phyloP scores from a whole-genome alignment of 2,797 vertebrate species.

The Urophycis tenuis region DNA sequence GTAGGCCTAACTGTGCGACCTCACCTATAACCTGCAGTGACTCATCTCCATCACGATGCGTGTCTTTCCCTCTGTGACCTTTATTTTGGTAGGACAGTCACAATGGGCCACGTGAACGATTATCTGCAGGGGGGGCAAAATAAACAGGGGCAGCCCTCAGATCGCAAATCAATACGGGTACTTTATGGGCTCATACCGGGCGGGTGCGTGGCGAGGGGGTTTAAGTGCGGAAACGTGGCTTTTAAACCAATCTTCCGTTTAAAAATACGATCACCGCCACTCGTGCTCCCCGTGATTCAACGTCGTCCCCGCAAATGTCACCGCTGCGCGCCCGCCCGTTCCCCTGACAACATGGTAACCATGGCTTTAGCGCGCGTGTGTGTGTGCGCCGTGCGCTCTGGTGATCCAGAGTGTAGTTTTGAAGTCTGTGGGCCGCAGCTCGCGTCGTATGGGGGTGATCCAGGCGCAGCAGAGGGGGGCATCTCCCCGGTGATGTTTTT shows the following conservation, averaged over 20 bases:
- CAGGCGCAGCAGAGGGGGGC: no score
- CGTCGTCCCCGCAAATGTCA: slow-evolving; percentile 7
- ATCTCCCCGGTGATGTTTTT: background rate
- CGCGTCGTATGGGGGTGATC: background rate
- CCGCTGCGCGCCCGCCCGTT: slow-evolving; percentile 34
- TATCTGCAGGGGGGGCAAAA: background rate
- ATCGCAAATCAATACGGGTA: no score
- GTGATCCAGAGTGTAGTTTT: slow-evolving; percentile 23
- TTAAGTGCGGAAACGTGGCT: slow-evolving; percentile 16
- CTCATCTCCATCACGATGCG: background rate
- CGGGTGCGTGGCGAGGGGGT: slow-evolving; percentile 10
- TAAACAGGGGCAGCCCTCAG: background rate
- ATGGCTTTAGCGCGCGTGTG: slow-evolving; percentile 38
- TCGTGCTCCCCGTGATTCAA: slow-evolving; percentile 13
- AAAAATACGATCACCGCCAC: slow-evolving; percentile 21
- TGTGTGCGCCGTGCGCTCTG: slow-evolving; percentile 36
- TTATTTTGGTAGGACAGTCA: background rate
- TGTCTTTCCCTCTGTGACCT: background rate
- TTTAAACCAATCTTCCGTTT: slow-evolving; percentile 9
- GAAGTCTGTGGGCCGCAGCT: slow-evolving; percentile 26
- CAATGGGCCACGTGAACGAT: background rate
- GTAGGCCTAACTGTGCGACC: background rate
- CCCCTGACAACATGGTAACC: slow-evolving; percentile 55
- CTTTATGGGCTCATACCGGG: slow-evolving; percentile 9
- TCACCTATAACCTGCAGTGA: background rate